A percentile compares a stretch with the other conserved stretches of the same genome.
Evolutionary conservation across 1,140 invertebrate species (phyloP).

Genomic region (Drosophila kikkawai): DNA sequence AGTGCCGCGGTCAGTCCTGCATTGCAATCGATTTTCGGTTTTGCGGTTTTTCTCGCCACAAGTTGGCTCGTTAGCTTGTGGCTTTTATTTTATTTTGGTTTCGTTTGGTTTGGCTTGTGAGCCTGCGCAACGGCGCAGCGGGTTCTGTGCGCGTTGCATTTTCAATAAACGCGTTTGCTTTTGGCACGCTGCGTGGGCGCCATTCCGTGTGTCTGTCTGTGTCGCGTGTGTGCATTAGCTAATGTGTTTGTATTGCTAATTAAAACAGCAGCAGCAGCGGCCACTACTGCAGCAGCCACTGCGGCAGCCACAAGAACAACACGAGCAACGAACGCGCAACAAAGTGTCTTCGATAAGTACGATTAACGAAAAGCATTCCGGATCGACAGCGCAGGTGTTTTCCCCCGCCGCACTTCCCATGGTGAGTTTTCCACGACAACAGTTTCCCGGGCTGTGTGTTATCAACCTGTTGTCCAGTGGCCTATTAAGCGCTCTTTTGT

Average conservation of each 20-base stretch:
- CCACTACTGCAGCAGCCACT: slow-evolving; percentile 19
- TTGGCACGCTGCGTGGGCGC: slow-evolving; percentile 76
- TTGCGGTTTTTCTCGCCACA: slow-evolving; percentile 9
- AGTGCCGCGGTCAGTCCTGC: slow-evolving; percentile 43
- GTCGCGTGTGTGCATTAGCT: slow-evolving; percentile 63
- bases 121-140: slow-evolving; percentile 30
- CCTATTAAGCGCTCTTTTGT: slow-evolving; percentile 54
- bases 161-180: slow-evolving; percentile 80
- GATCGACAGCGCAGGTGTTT: slow-evolving; percentile 50
- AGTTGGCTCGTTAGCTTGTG: slow-evolving; percentile 27
- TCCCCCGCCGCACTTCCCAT: slow-evolving; percentile 37
- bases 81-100: slow-evolving; percentile 32
- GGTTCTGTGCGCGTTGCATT: slow-evolving; percentile 55
- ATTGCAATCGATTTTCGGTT: slow-evolving; percentile 27
- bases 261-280: slow-evolving; percentile 62
- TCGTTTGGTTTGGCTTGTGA: slow-evolving; percentile 23
- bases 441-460: slow-evolving; percentile 8
- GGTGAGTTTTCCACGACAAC: slow-evolving; percentile 60
- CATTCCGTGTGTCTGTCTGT: slow-evolving; percentile 30
- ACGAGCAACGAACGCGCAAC: slow-evolving; percentile 60
- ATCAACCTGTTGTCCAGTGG: slow-evolving; percentile 28
- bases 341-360: slow-evolving; percentile 76
- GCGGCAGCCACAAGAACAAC: slow-evolving; percentile 68
- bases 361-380: slow-evolving; percentile 59
- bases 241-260: slow-evolving; percentile 82